Evolutionary conservation across 2,113 vertebrate genomes (phyloP), one percentile per base, ranked within the genome.

Genomic region (Pteruthius melanotis): DNA sequence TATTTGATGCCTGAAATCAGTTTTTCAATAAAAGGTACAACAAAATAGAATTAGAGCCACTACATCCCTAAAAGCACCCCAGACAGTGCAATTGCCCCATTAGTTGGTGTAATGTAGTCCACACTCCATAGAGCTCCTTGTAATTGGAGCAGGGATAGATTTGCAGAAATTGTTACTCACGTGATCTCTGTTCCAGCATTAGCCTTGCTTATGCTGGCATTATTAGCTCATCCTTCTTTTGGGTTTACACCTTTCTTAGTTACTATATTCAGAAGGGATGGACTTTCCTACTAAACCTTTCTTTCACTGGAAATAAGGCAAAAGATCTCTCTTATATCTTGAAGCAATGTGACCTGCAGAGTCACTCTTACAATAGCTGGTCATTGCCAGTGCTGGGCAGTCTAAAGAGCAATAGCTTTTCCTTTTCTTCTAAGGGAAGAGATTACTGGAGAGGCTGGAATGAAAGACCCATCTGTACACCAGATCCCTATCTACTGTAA

Each of bases 401-500:
- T 42, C 20, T 65, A 13, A 83, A 30, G 30, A 61, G 35, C 31
- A 47, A 33, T 24, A 52, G 30, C 13, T 87, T 89, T 83, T 61
- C 18, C 64, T 91, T 82, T 26, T 44, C 49, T 81, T 72, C 39
- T 54, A 70, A 66, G 45, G 54, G 42, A 82, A 50, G 33, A n/a
- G 20, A 56, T 84, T 81, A 50, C n/a, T 77, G 78, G 35, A 54
- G 52, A 87, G 21, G 18, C 18, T 47, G 42, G 27, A 82, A 69
- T 56, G 12, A 91, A 91, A 79, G 21, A 14, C 23, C 31, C 87
- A 86, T 93, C 80, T 93, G 87, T 57, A 65, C 2, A 11, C 76
- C 80, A 94, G 65, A 94, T 83, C 27, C 40, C 82, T 87, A 52
- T 26, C 45, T 61, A 28, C 72, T 82, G 27, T 60, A 27, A 87